Conservation (phyloP, 2,888 invertebrate species). For the Elysia crispata region DNA sequence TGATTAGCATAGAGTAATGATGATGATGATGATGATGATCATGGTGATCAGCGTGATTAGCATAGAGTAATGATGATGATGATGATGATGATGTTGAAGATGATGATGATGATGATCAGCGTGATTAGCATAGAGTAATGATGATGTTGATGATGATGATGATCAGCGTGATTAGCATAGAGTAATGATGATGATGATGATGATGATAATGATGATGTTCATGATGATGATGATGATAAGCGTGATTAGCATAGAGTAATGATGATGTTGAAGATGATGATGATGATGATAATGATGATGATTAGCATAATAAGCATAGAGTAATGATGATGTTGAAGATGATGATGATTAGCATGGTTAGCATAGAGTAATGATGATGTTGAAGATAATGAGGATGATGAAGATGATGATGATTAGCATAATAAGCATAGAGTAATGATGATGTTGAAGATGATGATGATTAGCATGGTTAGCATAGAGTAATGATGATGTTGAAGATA, state of each 20-base stretch:
- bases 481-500: no score
- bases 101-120: conserved; percentile 38
- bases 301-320: background rate
- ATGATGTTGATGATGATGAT: conserved; percentile 40
- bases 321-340: background rate
- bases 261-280: background rate
- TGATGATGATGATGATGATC: conserved; percentile 32
- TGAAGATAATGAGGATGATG: no score
- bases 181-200: conserved; percentile 27
- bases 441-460: no score
- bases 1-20: no score
- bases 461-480: no score
- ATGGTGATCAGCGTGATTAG: no score
- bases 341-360: no score
- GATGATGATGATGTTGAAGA: conserved; percentile 43
- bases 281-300: background rate
- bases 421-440: no score
- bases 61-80: conserved; percentile 23
- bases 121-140: conserved; percentile 16
- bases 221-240: conserved; percentile 10
- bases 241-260: background rate
- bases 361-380: no score
- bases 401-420: no score
- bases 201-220: conserved; percentile 14
- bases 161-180: conserved; percentile 14